Base-by-base conservation (phyloP, 2,888 invertebrate species). In the Aethes cnicana region DNA sequence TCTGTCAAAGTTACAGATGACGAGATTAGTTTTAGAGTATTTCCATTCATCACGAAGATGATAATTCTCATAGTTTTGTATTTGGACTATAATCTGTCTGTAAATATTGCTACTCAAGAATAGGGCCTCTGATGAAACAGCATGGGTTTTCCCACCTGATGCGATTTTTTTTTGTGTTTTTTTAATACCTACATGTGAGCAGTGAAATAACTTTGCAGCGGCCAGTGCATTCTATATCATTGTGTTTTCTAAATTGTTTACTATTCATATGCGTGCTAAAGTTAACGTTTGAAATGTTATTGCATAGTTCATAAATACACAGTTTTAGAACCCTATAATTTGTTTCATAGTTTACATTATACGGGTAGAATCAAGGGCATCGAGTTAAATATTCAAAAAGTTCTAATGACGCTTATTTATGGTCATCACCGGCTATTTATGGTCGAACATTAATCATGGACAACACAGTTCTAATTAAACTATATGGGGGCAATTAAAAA, bases 401-500 rank as follows among this genome's bases (percentile, higher is more conserved):
- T 42, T 44, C 33, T 46, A 48, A 48, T 52, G 54, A 58, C 43
- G 60, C 68, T 72, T 69, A 69, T 69, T 69, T 64, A 72, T 62
- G 68, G 66, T 69, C 69, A 69, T 77, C 74, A 68, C 62, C 58
- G 64, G 63, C 71, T 68, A 75, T 78, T 76, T 73, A 74, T 63
- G 68, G 68, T 69, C 65, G 63, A 76, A 72, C 77, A 84, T 84
- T 80, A 82, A 83, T 84, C 81, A 84, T 67, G 53, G 56, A 56
- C 62, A 68, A 78, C 74, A 72, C 58, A 67, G 63, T 70, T 76
- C 73, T 83, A 84, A 87, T 88, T 85, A 86, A 82, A 83, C 68
- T 80, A 75, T 77, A 77, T 77, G 71, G 64, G 81, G 74, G 77
- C 84, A 84, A 87, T 86, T 86, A 85, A 81, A 81, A 52, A 69